Evolutionary conservation across 1,140 invertebrate species (phyloP).

Genomic region (Drosophila murphyi): DNA sequence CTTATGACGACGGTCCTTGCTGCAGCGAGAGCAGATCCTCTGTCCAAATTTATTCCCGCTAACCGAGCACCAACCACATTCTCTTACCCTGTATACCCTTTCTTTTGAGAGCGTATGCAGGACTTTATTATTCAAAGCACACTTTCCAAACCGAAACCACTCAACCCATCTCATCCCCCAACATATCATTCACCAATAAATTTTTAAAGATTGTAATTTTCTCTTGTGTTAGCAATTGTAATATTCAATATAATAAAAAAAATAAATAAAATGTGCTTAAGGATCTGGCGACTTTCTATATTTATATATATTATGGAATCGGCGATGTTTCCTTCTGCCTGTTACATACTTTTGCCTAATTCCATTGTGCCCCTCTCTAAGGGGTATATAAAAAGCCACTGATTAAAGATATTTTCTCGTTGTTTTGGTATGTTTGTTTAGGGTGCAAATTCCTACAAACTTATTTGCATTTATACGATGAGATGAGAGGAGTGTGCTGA

Average conservation of each 20-base stretch:
- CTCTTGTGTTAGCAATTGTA: too few species aligned
- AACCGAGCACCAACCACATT: slow-evolving; percentile 3
- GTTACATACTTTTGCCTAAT: too few species aligned
- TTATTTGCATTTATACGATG: slow-evolving; percentile 50
- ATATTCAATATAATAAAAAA: too few species aligned
- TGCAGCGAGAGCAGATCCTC: background rate
- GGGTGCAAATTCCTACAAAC: slow-evolving; percentile 36
- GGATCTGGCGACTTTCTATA: background rate
- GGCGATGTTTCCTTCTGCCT: too few species aligned
- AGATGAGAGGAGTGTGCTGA: background rate
- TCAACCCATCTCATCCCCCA: too few species aligned
- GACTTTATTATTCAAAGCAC: background rate
- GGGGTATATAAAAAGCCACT: background rate
- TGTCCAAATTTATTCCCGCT: slow-evolving; percentile 3
- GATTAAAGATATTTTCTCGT: background rate
- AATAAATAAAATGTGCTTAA: background rate
- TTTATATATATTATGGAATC: background rate
- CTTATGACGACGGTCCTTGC: background rate
- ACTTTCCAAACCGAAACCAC: too few species aligned
- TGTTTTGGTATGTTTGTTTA: slow-evolving; percentile 25
- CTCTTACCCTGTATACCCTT: background rate
- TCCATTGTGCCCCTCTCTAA: background rate
- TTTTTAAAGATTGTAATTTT: too few species aligned
- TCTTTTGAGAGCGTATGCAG: background rate
- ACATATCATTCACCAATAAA: too few species aligned